Evolutionary conservation across 1,140 invertebrate species (phyloP), one percentile per base, ranked within the genome.

Genomic region (Druon quercuslanigerum): DNA sequence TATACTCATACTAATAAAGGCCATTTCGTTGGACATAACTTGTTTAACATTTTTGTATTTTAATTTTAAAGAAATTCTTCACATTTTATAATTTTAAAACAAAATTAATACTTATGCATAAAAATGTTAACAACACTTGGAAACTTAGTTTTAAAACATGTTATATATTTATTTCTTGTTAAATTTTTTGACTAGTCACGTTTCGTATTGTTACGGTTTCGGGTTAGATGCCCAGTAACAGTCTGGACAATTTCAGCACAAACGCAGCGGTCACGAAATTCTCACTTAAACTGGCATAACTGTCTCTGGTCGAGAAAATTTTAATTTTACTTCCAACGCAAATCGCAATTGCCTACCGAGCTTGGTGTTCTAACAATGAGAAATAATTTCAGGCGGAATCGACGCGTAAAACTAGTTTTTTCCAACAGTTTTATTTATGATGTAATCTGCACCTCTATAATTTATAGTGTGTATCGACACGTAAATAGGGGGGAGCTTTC

Each of bases 391-490:
- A 66, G 25, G 13, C 16, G 16, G 60, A 40, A 66, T 66, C 60
- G 60, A 40, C 33, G 33, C 14, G 60, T 33, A 66, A 66, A 66
- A 66, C 33, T 66, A 66, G n/a, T 66, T 66, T 66, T 46, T 66
- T 60, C 13, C 20, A 16, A 16, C 60, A 40, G 46, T 46, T 40
- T 66, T 40, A 66, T 25, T 40, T 66, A 66, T 66, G 60, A 40
- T 66, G 33, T 66, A 66, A 66, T 66, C 60, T 16, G 19, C 2
- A 73, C 74, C 78, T 74, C 76, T 79, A 54, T 19, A 73, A 20
- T 77, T 74, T 77, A 80, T 77, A 52, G 79, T 25, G 73, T 77
- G 73, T 74, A 80, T 78, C 73, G 71, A 75, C 72, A 60, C 50
- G 71, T 46, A 20, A 25, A 57, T 33, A 51, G 66, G 20, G 51